Percentiles rank a stretch among this genome's conserved stretches.
These are phyloP conservation scores for Epinephelus lanceolatus DNA, from an alignment of 2,113 vertebrate species.

Conservation along the genomic window DNA sequence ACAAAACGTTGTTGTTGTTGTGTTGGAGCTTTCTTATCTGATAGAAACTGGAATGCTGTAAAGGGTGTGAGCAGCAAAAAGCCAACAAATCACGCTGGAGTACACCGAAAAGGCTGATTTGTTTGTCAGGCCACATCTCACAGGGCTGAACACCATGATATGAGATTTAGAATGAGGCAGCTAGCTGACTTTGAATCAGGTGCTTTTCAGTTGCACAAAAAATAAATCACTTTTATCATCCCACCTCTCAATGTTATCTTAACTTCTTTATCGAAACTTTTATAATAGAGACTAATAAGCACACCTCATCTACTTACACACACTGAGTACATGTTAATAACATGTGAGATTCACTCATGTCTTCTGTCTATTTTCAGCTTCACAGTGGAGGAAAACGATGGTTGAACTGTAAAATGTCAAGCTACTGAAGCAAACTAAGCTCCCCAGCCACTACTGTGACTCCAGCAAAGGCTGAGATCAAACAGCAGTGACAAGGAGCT, in stretches of 20 bases:
- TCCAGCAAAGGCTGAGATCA: slow-evolving; percentile 40
- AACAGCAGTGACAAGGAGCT: slow-evolving; percentile 27
- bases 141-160: slow-evolving; percentile 31
- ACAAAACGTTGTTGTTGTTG: slow-evolving; percentile 25
- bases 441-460: slow-evolving; percentile 38
- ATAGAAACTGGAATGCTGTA: slow-evolving; percentile 43
- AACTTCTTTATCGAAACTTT: no score
- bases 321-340: neutral
- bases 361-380: slow-evolving; percentile 68
- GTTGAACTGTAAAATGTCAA: slow-evolving; percentile 58
- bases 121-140: neutral
- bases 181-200: neutral
- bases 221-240: no score
- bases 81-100: slow-evolving; percentile 8
- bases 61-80: slow-evolving; percentile 31
- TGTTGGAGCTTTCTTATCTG: slow-evolving; percentile 51
- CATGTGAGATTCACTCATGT: neutral
- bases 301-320: neutral
- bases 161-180: slow-evolving; percentile 31
- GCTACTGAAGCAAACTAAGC: slow-evolving; percentile 50
- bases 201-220: neutral
- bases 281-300: neutral
- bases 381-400: slow-evolving; percentile 79
- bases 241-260: no score
- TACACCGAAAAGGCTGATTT: slow-evolving; percentile 7